These are phyloP conservation scores for Aleiodes sp. DNA, from an alignment of 1,140 invertebrate species.

Conservation along the genomic window DNA sequence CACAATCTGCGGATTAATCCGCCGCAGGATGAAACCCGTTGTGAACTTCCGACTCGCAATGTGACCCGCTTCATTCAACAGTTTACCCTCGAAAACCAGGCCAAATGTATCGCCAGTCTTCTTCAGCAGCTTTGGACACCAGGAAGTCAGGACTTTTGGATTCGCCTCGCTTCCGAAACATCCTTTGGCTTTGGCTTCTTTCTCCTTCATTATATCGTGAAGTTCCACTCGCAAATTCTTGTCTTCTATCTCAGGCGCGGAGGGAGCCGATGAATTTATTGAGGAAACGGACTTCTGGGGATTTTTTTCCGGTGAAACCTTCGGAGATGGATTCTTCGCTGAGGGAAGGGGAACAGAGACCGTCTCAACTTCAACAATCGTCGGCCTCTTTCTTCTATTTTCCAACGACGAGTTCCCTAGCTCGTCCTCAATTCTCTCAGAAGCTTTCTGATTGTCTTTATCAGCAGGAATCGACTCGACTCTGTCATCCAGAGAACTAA, in stretches of 20 bases:
- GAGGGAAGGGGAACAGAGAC: neutral
- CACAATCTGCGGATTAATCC: conserved; percentile 43
- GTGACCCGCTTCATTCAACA: conserved; percentile 46
- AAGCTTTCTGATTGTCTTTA: neutral
- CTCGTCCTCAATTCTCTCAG: neutral
- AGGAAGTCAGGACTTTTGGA: conserved; percentile 39
- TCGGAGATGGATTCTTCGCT: neutral
- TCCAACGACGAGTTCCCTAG: neutral
- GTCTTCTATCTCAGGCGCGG: neutral
- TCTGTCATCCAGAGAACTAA: neutral
- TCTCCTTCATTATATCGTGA: neutral
- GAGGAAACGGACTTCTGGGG: neutral
- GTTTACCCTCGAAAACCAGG: conserved; percentile 50
- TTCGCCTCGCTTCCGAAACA: conserved; percentile 28
- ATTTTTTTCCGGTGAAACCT: neutral
- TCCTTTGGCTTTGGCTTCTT: neutral
- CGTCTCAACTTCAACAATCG: neutral
- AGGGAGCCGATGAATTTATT: neutral
- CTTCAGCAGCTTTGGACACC: conserved; percentile 41
- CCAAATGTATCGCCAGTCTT: conserved; percentile 18
- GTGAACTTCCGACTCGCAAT: conserved; percentile 43
- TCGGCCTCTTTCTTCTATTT: neutral
- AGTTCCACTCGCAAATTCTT: neutral
- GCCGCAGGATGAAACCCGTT: conserved; percentile 41
- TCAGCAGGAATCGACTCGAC: neutral